Conservation (phyloP, 2,113 vertebrate genomes). For the Australoheros scitulus region DNA sequence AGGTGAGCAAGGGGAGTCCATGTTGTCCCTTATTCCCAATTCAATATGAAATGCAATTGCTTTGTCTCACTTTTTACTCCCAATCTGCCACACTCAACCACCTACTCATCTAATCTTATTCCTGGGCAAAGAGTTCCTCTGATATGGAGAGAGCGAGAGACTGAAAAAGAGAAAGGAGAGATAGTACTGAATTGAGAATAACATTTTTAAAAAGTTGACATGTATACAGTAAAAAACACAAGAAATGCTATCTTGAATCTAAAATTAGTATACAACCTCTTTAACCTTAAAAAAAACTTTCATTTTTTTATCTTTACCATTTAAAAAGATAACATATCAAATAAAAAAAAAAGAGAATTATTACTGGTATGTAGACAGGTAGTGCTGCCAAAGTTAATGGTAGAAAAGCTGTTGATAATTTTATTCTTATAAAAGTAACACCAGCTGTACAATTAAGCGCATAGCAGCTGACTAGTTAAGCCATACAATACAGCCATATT, state of each 20-base stretch:
- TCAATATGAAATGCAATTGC: slow-evolving; percentile 84
- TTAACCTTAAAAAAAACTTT: not conserved
- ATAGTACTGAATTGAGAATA: not conserved
- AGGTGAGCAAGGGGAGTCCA: slow-evolving; percentile 39
- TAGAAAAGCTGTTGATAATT: no score
- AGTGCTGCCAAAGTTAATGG: not conserved
- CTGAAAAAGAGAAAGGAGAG: slow-evolving; percentile 24
- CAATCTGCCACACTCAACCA: slow-evolving; percentile 72
- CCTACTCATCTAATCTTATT: slow-evolving; percentile 72
- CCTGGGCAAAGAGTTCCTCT: slow-evolving; percentile 59
- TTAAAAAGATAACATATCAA: not conserved
- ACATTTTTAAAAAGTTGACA: not conserved
- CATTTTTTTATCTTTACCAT: not conserved
- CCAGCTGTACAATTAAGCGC: not conserved
- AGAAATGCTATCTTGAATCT: not conserved
- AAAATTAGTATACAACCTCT: not conserved
- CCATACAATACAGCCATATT: not conserved
- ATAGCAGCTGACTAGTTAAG: not conserved
- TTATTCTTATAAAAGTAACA: not conserved
- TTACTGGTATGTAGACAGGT: not conserved
- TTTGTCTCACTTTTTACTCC: slow-evolving; percentile 79
- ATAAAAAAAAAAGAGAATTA: not conserved
- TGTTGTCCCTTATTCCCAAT: slow-evolving; percentile 82
- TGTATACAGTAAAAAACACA: not conserved
- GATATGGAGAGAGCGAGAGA: slow-evolving; percentile 36